Evolutionary conservation across 1,140 invertebrate genomes (phyloP).

Genomic region (Zaprionus davidi): DNA sequence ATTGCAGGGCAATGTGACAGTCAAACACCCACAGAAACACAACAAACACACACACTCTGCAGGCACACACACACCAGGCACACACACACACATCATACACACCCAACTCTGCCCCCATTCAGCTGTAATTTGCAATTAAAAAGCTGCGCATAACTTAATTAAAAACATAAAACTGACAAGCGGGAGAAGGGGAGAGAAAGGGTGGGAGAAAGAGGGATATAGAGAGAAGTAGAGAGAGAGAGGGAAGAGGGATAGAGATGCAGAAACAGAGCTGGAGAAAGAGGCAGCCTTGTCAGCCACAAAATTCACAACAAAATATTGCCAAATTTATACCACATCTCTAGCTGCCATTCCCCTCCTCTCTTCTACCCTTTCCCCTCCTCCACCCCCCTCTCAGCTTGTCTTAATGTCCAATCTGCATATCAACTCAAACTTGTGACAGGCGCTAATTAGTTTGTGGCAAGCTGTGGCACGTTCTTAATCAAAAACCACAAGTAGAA

Average conservation of each 20-base stretch:
- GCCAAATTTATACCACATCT: slow-evolving; percentile 31
- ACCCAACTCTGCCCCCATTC: slow-evolving; percentile 9
- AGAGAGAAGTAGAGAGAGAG: not conserved
- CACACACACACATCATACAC: not conserved
- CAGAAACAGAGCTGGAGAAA: not conserved
- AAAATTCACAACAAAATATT: slow-evolving; percentile 25
- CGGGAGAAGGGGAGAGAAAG: not conserved
- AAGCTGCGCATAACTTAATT: slow-evolving; percentile 67
- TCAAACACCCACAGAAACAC: not conserved
- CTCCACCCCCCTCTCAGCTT: slow-evolving; percentile 22
- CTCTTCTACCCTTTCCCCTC: not conserved
- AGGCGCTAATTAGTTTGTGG: slow-evolving; percentile 68
- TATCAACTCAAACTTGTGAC: slow-evolving; percentile 51
- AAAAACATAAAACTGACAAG: slow-evolving; percentile 32
- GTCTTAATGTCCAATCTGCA: slow-evolving; percentile 47
- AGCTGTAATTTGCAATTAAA: slow-evolving; percentile 68
- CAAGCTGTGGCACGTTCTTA: slow-evolving; percentile 20
- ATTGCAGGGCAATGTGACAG: slow-evolving; percentile 23
- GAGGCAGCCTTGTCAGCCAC: slow-evolving; percentile 8
- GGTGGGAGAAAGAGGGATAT: not conserved
- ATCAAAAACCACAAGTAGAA: slow-evolving; percentile 48
- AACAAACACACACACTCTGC: slow-evolving; percentile 14
- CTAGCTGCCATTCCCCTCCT: not conserved
- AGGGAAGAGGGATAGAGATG: not conserved
- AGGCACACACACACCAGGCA: slow-evolving; percentile 16